Conservation (phyloP, 2,113 vertebrate species). For the Rhombomys opimus region DNA sequence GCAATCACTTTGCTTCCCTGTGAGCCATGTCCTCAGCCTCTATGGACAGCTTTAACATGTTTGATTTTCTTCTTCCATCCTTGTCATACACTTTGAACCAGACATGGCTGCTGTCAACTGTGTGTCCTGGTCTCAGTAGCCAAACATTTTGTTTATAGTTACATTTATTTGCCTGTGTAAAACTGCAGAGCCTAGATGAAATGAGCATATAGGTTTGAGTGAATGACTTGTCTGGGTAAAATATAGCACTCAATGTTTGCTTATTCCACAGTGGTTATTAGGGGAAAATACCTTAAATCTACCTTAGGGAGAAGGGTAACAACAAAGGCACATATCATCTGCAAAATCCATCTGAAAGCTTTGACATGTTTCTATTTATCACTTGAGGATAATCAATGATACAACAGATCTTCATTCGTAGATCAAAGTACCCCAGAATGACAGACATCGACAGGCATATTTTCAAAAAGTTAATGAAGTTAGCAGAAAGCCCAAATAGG, state of each 20-base stretch:
- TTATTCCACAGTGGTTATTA: conserved; percentile 39
- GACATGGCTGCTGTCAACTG: neutral
- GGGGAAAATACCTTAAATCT: neutral
- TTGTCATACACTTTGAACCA: neutral
- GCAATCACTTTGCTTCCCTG: too few species aligned
- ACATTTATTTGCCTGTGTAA: conserved; percentile 29
- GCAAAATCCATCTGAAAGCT: conserved; percentile 4
- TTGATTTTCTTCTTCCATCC: neutral
- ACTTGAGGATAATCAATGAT: neutral
- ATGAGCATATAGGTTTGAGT: neutral
- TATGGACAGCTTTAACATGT: neutral
- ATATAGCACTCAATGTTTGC: neutral
- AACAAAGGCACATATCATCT: neutral
- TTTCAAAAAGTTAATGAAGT: conserved; percentile 49
- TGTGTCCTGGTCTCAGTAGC: neutral
- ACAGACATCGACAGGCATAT: neutral
- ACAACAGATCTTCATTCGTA: conserved; percentile 36
- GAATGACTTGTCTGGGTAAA: conserved; percentile 47
- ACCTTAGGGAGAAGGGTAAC: neutral
- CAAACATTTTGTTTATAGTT: conserved; percentile 35
- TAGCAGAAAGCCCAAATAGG: conserved; percentile 20
- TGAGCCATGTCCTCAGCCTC: neutral
- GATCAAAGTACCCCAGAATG: conserved; percentile 16
- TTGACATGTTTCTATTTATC: conserved; percentile 33
- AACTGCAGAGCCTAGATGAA: neutral